Percentiles rank a stretch among this genome's conserved stretches.
phyloP scores from a whole-genome alignment of 2,797 vertebrate species.

The Amniataba percoides region DNA sequence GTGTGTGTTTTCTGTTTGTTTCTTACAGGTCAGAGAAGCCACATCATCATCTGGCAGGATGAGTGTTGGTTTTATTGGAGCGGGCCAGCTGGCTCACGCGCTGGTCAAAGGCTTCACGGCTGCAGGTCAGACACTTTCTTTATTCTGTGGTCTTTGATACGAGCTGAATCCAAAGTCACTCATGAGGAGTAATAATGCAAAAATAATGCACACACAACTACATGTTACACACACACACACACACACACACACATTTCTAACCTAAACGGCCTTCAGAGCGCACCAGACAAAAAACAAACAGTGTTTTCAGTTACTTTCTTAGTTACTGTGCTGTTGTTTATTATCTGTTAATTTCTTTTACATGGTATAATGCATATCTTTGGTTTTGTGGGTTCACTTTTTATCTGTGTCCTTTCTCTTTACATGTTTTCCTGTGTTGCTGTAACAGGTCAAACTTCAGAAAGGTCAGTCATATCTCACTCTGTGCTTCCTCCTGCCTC shows the following conservation, averaged over 20 bases:
- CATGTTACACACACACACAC: not conserved
- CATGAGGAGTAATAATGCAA: not conserved
- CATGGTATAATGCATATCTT: not conserved
- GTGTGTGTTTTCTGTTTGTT: not conserved
- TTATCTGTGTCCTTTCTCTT: not conserved
- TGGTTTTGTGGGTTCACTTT: not conserved
- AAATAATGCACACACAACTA: not conserved
- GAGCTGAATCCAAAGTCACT: not conserved
- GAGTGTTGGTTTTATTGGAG: conserved; percentile 95
- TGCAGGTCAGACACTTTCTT: conserved; percentile 83
- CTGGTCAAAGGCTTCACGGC: conserved; percentile 92
- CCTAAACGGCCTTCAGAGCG: not conserved
- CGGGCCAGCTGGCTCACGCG: conserved; percentile 92
- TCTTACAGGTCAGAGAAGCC: conserved; percentile 54
- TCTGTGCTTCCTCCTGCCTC: conserved; percentile 10
- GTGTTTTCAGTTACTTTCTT: not conserved
- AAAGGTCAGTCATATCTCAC: not conserved
- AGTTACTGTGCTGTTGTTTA: not conserved
- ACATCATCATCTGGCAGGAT: conserved; percentile 76
- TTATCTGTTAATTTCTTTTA: not conserved
- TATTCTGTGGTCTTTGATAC: not conserved
- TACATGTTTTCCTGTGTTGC: not conserved
- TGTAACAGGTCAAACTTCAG: not conserved
- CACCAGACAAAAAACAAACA: not conserved
- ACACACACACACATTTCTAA: not conserved